phyloP scores from a whole-genome alignment of 2,113 vertebrate genomes.

The Misgurnus anguillicaudatus region DNA sequence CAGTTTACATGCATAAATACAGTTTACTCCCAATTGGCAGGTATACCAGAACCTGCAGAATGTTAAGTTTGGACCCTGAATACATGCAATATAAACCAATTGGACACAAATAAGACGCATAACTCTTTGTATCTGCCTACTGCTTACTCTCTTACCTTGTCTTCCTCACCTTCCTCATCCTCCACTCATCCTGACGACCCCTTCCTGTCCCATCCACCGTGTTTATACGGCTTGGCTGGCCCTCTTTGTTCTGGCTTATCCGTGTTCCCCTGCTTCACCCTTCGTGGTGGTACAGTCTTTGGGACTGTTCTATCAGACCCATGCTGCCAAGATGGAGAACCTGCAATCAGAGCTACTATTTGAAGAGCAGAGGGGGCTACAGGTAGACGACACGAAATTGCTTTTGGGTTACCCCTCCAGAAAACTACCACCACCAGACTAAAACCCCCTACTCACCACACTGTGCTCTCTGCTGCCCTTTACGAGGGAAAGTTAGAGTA shows the following conservation, averaged over 20 bases:
- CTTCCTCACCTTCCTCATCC: conserved; percentile 12
- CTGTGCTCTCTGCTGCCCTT: conserved; percentile 46
- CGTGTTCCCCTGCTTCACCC: conserved; percentile 41
- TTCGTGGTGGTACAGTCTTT: conserved; percentile 70
- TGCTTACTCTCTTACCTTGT: conserved; percentile 45
- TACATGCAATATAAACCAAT: too few relatives aligned
- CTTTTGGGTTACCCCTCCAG: conserved; percentile 50
- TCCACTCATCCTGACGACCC: conserved; percentile 23
- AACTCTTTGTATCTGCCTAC: conserved; percentile 33
- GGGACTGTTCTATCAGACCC: conserved; percentile 77
- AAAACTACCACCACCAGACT: conserved; percentile 44
- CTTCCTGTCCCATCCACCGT: not conserved
- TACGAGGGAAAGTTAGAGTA: conserved; percentile 25
- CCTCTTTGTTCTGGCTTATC: conserved; percentile 40
- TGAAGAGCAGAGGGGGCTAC: conserved; percentile 71
- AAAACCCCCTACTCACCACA: conserved; percentile 41
- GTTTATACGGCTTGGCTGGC: conserved; percentile 59
- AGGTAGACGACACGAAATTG: conserved; percentile 73
- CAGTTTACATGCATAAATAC: too few relatives aligned
- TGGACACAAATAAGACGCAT: too few relatives aligned
- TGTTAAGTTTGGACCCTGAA: too few relatives aligned
- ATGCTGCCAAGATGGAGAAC: conserved; percentile 76
- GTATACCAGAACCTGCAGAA: too few relatives aligned
- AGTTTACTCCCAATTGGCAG: too few relatives aligned
- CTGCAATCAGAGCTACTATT: conserved; percentile 70